These are phyloP conservation scores for Siphlonurus alternatus DNA, from an alignment of 2,888 invertebrate genomes.

Conservation along the genomic window DNA sequence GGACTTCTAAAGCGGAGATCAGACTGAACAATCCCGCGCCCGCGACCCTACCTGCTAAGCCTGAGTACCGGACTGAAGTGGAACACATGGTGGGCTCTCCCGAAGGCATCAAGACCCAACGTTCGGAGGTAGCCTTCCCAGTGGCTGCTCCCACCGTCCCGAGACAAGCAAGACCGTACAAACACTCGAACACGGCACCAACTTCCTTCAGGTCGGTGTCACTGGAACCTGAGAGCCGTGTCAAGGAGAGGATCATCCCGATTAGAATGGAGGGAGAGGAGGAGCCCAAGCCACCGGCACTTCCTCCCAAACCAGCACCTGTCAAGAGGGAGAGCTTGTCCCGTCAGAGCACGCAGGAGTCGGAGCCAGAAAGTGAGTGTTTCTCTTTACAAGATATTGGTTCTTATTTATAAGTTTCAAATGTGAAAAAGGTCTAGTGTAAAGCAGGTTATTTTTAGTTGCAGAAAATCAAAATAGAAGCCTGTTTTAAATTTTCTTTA, in stretches of 20 bases:
- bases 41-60: constrained; percentile 3
- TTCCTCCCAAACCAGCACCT: constrained; percentile 24
- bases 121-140: constrained; percentile 39
- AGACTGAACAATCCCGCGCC: not conserved
- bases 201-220: constrained; percentile 31
- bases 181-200: not conserved
- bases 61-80: constrained; percentile 33
- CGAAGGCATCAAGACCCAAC: constrained; percentile 28
- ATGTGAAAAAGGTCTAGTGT: no score
- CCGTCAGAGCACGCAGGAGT: constrained; percentile 48
- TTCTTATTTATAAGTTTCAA: no score
- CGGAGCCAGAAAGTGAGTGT: constrained; percentile 45
- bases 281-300: constrained; percentile 22
- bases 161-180: not conserved
- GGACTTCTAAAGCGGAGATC: constrained; percentile 41
- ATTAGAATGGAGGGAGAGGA: constrained; percentile 31
- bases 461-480: no score
- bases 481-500: no score
- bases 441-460: no score
- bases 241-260: constrained; percentile 48
- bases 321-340: constrained; percentile 24
- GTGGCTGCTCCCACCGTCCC: constrained; percentile 24
- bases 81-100: constrained; percentile 34
- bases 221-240: constrained; percentile 31
- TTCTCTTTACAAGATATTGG: no score